Evolutionary conservation across 1,140 invertebrate genomes (phyloP).

Genomic region (Drosophila cardini): DNA sequence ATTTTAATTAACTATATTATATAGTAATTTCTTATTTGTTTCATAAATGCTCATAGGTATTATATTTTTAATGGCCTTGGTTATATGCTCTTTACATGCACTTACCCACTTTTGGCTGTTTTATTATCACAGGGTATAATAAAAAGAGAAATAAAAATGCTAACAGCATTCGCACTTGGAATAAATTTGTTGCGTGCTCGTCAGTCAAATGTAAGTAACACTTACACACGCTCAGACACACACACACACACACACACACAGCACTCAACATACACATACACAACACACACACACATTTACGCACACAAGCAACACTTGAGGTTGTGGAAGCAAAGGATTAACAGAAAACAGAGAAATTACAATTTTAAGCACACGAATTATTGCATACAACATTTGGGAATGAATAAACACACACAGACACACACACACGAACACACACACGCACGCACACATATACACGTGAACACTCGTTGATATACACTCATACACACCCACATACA

Average conservation of each 20-base stretch:
- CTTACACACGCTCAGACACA: constrained; percentile 1
- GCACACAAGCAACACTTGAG: constrained; percentile 21
- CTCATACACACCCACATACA: too few species aligned
- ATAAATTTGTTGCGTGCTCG: constrained; percentile 40
- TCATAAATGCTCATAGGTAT: background rate
- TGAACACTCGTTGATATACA: too few species aligned
- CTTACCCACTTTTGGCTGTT: background rate
- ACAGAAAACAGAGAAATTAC: constrained; percentile 46
- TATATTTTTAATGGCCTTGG: background rate
- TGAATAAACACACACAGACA: constrained; percentile 9
- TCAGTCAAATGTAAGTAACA: constrained; percentile 49
- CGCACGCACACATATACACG: background rate
- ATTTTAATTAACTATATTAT: too few species aligned
- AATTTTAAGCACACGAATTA: constrained; percentile 47
- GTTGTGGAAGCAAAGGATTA: constrained; percentile 37
- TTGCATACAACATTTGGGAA: constrained; percentile 14
- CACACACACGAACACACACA: background rate
- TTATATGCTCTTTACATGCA: background rate
- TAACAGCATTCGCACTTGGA: constrained; percentile 27
- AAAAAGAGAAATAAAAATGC: constrained; percentile 22
- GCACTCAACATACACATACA: constrained; percentile 6
- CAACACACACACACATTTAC: constrained; percentile 10
- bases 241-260: constrained; percentile 9
- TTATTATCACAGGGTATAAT: constrained; percentile 18
- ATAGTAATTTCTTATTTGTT: too few species aligned